These are phyloP conservation scores for Rattus norvegicus DNA, from an alignment of 2,113 vertebrate species.

Conservation along the genomic window DNA sequence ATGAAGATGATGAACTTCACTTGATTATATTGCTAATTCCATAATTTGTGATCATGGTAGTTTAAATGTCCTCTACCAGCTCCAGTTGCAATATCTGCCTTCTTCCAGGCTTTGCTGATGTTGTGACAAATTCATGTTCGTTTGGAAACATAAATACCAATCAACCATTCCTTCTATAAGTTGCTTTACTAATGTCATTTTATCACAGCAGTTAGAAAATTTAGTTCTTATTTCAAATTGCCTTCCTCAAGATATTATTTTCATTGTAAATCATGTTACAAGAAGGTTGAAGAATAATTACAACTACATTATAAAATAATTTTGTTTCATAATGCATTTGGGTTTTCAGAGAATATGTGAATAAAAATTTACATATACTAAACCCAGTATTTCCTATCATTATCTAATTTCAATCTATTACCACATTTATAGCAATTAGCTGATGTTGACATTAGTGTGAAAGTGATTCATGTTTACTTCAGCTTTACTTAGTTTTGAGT, in stretches of 20 bases:
- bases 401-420: neutral
- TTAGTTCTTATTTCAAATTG: neutral
- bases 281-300: neutral
- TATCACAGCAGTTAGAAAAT: neutral
- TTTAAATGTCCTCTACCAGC: neutral
- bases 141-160: neutral
- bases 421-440: neutral
- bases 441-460: neutral
- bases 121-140: neutral
- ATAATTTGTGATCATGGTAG: neutral
- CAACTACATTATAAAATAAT: neutral
- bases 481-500: neutral
- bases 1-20: too few relatives aligned
- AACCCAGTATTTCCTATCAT: neutral
- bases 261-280: neutral
- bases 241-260: neutral
- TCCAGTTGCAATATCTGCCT: neutral
- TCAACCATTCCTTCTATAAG: neutral
- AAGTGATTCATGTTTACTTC: neutral
- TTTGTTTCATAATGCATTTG: neutral
- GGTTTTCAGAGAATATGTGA: neutral
- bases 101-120: neutral
- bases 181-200: neutral
- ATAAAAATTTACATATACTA: neutral
- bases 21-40: neutral